Percentiles rank a stretch among this genome's conserved stretches.
Conservation (phyloP, 1,140 invertebrate genomes). For the Ceratina japonica region DNA sequence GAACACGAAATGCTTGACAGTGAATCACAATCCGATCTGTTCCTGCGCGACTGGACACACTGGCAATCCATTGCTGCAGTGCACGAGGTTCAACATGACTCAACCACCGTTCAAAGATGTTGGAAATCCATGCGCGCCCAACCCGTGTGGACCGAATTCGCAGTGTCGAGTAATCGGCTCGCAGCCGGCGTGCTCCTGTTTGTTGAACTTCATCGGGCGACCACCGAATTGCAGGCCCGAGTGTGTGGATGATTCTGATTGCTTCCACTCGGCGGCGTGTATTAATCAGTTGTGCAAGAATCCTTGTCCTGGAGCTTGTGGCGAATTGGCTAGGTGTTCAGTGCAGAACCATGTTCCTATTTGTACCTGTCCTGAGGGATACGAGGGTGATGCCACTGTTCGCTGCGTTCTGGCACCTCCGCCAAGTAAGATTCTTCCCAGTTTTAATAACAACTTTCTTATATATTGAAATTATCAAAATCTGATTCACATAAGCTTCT, state of each 20-base stretch:
- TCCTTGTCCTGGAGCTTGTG: conserved; percentile 89
- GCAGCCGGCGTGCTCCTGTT: conserved; percentile 87
- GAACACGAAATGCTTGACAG: conserved; percentile 89
- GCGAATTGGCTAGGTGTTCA: conserved; percentile 85
- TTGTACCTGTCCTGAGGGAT: conserved; percentile 86
- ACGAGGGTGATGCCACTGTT: conserved; percentile 87
- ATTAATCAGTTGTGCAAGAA: conserved; percentile 89
- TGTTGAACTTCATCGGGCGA: conserved; percentile 86
- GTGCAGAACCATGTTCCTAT: conserved; percentile 88
- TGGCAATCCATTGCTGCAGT: conserved; percentile 89
- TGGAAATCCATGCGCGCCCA: conserved; percentile 85
- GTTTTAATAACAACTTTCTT: not conserved
- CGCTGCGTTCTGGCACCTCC: conserved; percentile 79
- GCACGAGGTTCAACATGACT: conserved; percentile 80
- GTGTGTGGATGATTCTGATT: conserved; percentile 87
- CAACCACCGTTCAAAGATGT: conserved; percentile 64
- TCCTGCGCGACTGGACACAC: conserved; percentile 86
- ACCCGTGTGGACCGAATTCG: conserved; percentile 88
- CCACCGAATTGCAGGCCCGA: conserved; percentile 90
- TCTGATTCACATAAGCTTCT: too few species aligned
- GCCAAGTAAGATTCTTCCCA: conserved; percentile 71
- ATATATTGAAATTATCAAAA: not conserved
- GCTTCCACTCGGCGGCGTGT: conserved; percentile 86
- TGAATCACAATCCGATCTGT: conserved; percentile 92
- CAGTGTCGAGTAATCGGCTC: conserved; percentile 86